phyloP scores from a whole-genome alignment of 2,797 vertebrate genomes.

The Melopsittacus undulatus region DNA sequence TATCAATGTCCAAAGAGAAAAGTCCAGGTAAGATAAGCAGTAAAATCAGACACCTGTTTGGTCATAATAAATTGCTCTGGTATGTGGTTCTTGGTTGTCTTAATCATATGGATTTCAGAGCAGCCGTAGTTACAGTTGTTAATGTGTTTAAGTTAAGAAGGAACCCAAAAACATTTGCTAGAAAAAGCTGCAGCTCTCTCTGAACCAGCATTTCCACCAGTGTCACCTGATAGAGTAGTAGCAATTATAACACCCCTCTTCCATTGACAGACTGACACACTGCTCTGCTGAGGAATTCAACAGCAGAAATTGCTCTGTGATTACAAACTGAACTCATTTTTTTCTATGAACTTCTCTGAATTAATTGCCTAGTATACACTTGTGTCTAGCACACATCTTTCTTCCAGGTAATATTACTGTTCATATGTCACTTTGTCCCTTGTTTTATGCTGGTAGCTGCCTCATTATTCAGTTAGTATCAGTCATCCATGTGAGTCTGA shows the following conservation, averaged over 20 bases:
- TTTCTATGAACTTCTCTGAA: slow-evolving; percentile 4
- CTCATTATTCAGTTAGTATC: background rate
- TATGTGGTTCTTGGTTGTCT: background rate
- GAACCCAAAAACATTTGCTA: background rate
- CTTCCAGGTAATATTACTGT: background rate
- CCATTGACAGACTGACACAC: background rate
- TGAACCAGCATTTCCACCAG: background rate
- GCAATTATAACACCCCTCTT: background rate
- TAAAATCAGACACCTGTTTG: background rate
- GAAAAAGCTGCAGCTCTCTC: background rate
- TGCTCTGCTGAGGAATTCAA: background rate
- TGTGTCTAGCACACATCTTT: background rate
- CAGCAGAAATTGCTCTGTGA: background rate
- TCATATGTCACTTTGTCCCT: background rate
- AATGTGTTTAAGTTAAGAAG: background rate
- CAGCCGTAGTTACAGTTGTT: background rate
- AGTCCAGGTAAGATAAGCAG: background rate
- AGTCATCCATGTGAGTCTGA: background rate
- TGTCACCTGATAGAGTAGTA: background rate
- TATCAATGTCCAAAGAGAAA: background rate
- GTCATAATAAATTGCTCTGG: background rate
- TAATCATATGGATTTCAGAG: background rate
- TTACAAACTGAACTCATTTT: background rate
- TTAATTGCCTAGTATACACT: background rate
- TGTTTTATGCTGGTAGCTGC: background rate